These are phyloP conservation scores for Hylaea fasciaria DNA, from an alignment of 2,888 invertebrate species.

Conservation along the genomic window DNA sequence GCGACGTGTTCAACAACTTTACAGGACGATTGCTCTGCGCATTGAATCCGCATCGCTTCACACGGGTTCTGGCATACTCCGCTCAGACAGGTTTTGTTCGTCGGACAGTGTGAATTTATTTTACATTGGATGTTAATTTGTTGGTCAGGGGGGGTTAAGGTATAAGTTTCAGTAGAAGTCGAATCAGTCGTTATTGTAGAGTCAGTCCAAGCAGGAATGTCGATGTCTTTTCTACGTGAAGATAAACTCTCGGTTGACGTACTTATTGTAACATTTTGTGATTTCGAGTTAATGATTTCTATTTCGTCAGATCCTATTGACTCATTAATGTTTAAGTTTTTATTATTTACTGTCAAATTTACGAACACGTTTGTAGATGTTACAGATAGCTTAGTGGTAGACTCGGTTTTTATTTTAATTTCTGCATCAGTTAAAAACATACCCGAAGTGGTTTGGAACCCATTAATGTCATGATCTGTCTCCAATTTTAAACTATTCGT, in stretches of 20 bases:
- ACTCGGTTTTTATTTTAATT: constrained; percentile 2
- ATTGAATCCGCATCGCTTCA: constrained; percentile 74
- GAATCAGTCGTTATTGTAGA: constrained; percentile 67
- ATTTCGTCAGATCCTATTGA: constrained; percentile 3
- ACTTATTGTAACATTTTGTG: constrained; percentile 53
- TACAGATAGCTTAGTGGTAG: background rate
- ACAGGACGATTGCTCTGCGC: constrained; percentile 86
- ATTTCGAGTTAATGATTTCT: constrained; percentile 27
- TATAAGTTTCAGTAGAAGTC: constrained; percentile 68
- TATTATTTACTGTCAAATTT: constrained; percentile 8
- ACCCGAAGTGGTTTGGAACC: background rate
- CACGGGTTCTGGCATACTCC: constrained; percentile 88
- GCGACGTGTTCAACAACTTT: constrained; percentile 86
- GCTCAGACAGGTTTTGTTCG: constrained; percentile 86
- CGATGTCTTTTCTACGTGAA: constrained; percentile 74
- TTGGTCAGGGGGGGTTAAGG: constrained; percentile 53
- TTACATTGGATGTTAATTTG: constrained; percentile 80
- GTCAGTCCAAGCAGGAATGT: constrained; percentile 79
- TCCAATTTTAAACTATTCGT: background rate
- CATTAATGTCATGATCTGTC: background rate
- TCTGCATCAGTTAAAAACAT: background rate
- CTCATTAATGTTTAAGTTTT: constrained; percentile 2
- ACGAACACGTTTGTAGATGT: background rate
- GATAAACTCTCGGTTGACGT: constrained; percentile 74
- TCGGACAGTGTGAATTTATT: constrained; percentile 86